Evolutionary conservation across 2,113 vertebrate genomes (phyloP).

Genomic region (Orthonyx spaldingii): DNA sequence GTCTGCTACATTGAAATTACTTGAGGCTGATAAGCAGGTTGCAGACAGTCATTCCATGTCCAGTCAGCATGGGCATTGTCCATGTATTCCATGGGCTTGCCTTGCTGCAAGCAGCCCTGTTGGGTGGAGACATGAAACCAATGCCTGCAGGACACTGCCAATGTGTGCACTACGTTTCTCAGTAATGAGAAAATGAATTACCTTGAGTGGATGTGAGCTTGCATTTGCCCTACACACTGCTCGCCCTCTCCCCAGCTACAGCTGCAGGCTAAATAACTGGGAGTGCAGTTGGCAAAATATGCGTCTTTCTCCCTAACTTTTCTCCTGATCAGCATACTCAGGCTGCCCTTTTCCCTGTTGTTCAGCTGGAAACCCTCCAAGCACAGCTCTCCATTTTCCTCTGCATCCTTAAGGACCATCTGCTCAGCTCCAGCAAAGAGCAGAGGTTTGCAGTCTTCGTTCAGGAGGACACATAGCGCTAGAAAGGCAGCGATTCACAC

Average conservation of each 20-base stretch:
- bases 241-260: background rate
- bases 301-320: background rate
- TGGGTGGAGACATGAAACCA: accelerated
- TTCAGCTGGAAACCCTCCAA: background rate
- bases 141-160: background rate
- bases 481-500: background rate
- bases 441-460: background rate
- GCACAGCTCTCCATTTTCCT: background rate
- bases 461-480: background rate
- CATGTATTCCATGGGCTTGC: background rate
- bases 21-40: background rate
- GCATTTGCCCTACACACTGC: accelerated
- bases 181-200: background rate
- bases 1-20: background rate
- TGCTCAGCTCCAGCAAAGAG: background rate
- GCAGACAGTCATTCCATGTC: background rate
- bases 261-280: background rate
- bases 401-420: background rate
- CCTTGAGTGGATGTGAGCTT: background rate
- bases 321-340: background rate
- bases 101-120: background rate
- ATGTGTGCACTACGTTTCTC: background rate
- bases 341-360: background rate
- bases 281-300: background rate
- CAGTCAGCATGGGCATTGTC: background rate